Conservation (phyloP, 2,113 vertebrate species). For the Hyperopisus bebe region DNA sequence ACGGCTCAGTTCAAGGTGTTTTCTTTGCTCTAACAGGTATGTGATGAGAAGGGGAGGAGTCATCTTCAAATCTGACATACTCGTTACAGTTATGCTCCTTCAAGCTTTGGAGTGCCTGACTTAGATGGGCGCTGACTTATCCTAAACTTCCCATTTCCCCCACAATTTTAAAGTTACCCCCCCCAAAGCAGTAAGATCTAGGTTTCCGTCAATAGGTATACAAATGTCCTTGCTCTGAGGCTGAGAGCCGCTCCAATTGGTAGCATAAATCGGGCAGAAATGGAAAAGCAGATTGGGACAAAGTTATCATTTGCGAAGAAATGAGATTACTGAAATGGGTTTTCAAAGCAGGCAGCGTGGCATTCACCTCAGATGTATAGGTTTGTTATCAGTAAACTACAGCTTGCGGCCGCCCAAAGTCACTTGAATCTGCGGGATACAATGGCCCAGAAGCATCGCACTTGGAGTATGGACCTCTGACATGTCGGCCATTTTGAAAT, state of each 20-base stretch:
- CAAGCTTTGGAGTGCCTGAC: background rate
- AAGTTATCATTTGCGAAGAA: slow-evolving; percentile 55
- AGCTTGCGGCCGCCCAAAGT: slow-evolving; percentile 31
- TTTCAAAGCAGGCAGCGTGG: slow-evolving; percentile 53
- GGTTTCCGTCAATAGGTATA: background rate
- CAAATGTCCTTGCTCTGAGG: background rate
- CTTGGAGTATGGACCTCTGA: background rate
- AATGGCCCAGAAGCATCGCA: slow-evolving; percentile 3
- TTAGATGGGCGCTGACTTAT: background rate
- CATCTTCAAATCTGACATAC: background rate
- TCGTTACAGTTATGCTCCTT: background rate
- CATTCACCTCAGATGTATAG: slow-evolving; percentile 57
- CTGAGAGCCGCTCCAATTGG: background rate
- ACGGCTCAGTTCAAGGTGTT: background rate
- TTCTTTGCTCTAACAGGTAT: background rate
- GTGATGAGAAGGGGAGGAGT: background rate
- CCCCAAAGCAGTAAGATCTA: background rate
- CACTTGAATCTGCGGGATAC: slow-evolving; percentile 9
- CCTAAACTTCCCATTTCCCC: background rate
- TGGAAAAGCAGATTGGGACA: slow-evolving; percentile 60
- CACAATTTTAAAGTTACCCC: background rate
- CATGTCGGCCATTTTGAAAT: slow-evolving; percentile 12
- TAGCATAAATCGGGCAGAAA: slow-evolving; percentile 46
- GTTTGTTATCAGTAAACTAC: slow-evolving; percentile 63
- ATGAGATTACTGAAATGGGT: slow-evolving; percentile 54